phyloP scores from a whole-genome alignment of 1,140 invertebrate species.

The Vollenhovia emeryi region DNA sequence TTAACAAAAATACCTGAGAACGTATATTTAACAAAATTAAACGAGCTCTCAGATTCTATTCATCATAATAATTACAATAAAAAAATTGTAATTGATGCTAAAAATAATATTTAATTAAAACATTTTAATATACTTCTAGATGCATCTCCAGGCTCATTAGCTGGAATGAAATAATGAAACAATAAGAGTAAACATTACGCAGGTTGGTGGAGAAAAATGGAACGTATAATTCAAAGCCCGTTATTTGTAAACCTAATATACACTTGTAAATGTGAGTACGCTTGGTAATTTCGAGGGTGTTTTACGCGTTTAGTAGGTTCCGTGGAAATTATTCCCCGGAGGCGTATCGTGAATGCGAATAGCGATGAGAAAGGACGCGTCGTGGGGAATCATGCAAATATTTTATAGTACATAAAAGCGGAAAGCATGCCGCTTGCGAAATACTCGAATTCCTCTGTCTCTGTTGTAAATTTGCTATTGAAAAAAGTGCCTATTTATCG shows the following conservation, averaged over 20 bases:
- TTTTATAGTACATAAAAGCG: conserved; percentile 66
- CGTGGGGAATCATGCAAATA: conserved; percentile 69
- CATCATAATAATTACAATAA: not conserved
- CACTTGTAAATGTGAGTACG: conserved; percentile 15
- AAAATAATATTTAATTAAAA: conserved; percentile 2
- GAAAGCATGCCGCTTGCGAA: conserved; percentile 53
- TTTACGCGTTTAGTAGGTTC: conserved; percentile 56
- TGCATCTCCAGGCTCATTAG: not conserved
- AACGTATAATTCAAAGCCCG: conserved; percentile 34
- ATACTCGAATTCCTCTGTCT: conserved; percentile 4
- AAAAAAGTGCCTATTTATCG: conserved; percentile 52
- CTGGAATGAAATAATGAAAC: conserved; percentile 7
- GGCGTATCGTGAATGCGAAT: conserved; percentile 50
- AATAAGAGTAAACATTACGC: conserved; percentile 31
- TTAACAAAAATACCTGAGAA: not conserved
- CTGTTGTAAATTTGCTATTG: conserved; percentile 50
- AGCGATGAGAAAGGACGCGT: conserved; percentile 46
- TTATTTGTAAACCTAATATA: conserved; percentile 37
- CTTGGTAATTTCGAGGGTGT: conserved; percentile 61
- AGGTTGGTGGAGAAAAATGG: conserved; percentile 22
- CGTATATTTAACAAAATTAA: not conserved
- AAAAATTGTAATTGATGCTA: not conserved
- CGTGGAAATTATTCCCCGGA: conserved; percentile 64
- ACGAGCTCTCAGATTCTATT: not conserved
- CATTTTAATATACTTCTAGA: not conserved